Base-by-base conservation (phyloP, 2,113 vertebrate genomes). In the Lipotes vexillifer region DNA sequence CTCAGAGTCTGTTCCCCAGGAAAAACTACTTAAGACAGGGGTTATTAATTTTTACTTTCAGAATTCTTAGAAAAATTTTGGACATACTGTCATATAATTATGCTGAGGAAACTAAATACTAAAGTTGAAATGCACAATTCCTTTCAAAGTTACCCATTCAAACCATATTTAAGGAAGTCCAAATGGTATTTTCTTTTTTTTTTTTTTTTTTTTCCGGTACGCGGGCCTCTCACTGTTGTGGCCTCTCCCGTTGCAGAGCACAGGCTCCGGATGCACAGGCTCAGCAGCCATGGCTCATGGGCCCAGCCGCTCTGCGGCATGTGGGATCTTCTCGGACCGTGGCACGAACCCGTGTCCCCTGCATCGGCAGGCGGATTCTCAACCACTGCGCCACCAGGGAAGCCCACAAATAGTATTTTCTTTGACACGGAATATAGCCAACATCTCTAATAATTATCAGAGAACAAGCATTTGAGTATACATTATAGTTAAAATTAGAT, bases 31-130 rank as follows among this genome's bases (percentile, higher is more conserved):
- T 83, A 74, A 78, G 31, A 36, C n/a, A 96, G n/a, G 5, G 15
- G 17, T 94, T 89, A 88, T 91, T 96, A 86, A 68, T 66, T 91
- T 89, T 96, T 68, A 80, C 20, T 65, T 96, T 89, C 21, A 92
- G 10, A 90, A 88, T 77, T 59, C 15, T 94, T 31, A 94, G 52
- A 80, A 93, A 91, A 75, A 69, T 94, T 92, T 85, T 69, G 52
- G 23, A 81, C n/a, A 90, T 18, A n/a, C 36, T 57, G 5, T 93
- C 31, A 72, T 33, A 63, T 1, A 63, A 8, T 83, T 97, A 95
- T 21, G 14, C 31, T 59, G 57, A 74, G 36, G 13, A 93, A 94
- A 89, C 6, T 71, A 49, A 92, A 90, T 94, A 66, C 15, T 72
- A 83, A 72, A 69, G 36, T 86, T 86, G 49, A 86, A 95, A 93